These are phyloP conservation scores for Pseudorectes ferrugineus DNA, from an alignment of 2,113 vertebrate genomes.

Conservation along the genomic window DNA sequence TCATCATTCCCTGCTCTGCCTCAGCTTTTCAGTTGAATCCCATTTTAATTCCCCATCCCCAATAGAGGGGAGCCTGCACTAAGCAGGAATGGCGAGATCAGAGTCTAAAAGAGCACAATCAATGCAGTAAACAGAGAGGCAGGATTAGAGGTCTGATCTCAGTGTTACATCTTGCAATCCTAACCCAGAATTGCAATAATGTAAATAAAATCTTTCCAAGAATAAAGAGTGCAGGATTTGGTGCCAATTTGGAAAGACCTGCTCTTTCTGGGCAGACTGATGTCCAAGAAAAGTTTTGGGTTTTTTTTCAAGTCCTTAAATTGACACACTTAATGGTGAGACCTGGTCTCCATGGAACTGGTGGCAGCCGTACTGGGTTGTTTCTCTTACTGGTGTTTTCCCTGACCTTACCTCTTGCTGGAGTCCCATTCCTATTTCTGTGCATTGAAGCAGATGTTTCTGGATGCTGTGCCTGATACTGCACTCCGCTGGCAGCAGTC, in stretches of 20 bases:
- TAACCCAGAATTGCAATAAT: conserved; percentile 24
- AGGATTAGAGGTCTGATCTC: conserved; percentile 26
- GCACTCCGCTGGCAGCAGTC: neutral
- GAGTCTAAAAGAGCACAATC: conserved; percentile 21
- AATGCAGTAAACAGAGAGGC: conserved; percentile 36
- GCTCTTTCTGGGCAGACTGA: neutral
- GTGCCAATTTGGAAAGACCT: neutral
- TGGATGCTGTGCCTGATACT: neutral
- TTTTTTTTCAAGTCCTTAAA: neutral
- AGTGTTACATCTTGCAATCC: neutral
- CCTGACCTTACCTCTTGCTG: neutral
- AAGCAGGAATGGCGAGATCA: neutral
- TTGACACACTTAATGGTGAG: neutral
- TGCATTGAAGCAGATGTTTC: neutral
- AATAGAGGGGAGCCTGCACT: neutral
- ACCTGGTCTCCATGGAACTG: neutral
- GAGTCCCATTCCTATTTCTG: neutral
- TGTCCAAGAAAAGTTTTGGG: neutral
- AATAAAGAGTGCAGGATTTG: neutral
- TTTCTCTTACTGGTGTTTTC: neutral
- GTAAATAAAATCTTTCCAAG: conserved; percentile 40
- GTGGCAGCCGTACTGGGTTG: neutral
- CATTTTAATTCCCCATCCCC: conserved; percentile 24
- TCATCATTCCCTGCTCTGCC: conserved; percentile 29
- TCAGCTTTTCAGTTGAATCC: conserved; percentile 36